Evolutionary conservation across 2,797 vertebrate species (phyloP), one percentile per base, ranked within the genome.

Genomic region (Rhinatrema bivittatum): DNA sequence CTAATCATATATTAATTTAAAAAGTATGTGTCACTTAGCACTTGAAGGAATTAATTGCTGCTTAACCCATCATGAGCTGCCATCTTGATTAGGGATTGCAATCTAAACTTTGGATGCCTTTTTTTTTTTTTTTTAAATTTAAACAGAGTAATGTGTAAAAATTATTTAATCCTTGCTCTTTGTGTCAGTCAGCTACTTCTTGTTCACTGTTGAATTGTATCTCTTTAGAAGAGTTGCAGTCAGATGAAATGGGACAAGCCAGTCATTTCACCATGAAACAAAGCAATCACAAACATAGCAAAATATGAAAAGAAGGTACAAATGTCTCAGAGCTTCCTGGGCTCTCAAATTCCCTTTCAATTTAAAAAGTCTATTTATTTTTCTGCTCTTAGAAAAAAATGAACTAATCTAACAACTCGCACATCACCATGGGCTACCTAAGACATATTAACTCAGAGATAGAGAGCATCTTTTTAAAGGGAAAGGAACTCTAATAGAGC

Each of bases 351-450:
- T 16, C 3, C 29, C 16, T 28, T 19, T 20, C 8, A 4, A 3
- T 1, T 43, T 32, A 56, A n/a, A 33, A 27, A 54, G 24, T 12
- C 29, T 16, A 29, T 37, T 37, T 43, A 22, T 19, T 40, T 37
- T 48, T 41, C 39, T 51, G 58, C 47, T 62, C 61, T 57, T 67
- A 48, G 38, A 50, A 43, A 55, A 10, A 16, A 42, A 34, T 31
- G 18, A 50, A 45, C 64, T 59, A 67, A 39, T 4, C 2, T 35
- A 42, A 28, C 32, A 30, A 25, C 27, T 57, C 27, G 40, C 33
- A 32, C 7, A 38, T 45, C 25, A 31, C 14, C 30, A 48, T 33
- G 38, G 32, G 23, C 28, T 27, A 6, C 45, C 22, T 20, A 33
- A 52, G n/a, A n/a, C n/a, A n/a, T n/a, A n/a, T n/a, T n/a, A n/a